Evolutionary conservation across 2,888 invertebrate genomes (phyloP), one percentile per base, ranked within the genome.

Genomic region (Salpingus planirostris): DNA sequence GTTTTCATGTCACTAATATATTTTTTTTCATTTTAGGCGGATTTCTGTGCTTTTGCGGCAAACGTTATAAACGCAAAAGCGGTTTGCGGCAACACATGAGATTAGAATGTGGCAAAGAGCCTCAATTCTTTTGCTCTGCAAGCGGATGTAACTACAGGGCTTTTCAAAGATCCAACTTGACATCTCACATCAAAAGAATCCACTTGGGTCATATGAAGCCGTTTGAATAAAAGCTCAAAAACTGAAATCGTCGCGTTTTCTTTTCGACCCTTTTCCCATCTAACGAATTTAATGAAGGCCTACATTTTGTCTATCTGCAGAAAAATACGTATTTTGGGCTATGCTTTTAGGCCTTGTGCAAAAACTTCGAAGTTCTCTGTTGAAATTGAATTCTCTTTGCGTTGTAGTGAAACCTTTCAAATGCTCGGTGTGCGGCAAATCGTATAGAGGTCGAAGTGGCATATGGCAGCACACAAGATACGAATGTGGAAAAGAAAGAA

Each of bases 401-500:
- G n/a, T n/a, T n/a, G n/a, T n/a, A n/a, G n/a, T n/a, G n/a, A n/a
- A n/a, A n/a, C n/a, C n/a, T n/a, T n/a, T n/a, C n/a, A n/a, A n/a
- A n/a, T 24, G 24, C 24, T 11, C 11, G 8, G 12, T 11, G 2
- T 24, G 24, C 5, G 24, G 11, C 24, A 24, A 24, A 7, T 2
- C 2, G 3, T 24, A 24, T 11, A 13, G 18, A 11, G 18, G 3
- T 6, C 5, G 11, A 11, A 5, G 18, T 15, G 33, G 38, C 24
- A 25, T 46, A 27, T 15, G 33, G 5, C 36, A 36, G 11, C 46
- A 46, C 24, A 15, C 24, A 11, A 39, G 23, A 12, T 44, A 37
- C 36, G 51, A 55, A 31, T 57, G 60, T 27, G 57, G 54, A 12
- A 46, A 50, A 26, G 44, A 53, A 23, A n/a, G n/a, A n/a, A n/a